A percentile compares a stretch with the other conserved stretches of the same genome.
Evolutionary conservation across 2,888 invertebrate genomes (phyloP).

Genomic region (Pandemis heparana): DNA sequence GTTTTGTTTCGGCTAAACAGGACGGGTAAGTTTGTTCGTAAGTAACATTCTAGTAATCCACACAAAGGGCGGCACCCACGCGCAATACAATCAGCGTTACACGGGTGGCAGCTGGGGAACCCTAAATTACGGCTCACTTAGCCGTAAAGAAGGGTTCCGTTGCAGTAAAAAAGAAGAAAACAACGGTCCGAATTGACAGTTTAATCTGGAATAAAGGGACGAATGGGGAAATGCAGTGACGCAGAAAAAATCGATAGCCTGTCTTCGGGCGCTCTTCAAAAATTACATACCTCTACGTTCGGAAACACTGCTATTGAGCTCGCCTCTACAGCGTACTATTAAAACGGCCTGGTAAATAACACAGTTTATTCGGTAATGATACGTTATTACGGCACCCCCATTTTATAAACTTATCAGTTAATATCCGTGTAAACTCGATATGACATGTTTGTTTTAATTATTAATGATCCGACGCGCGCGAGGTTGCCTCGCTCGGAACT

Average conservation of each 20-base stretch:
- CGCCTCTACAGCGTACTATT: neutral
- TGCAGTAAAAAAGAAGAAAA: slow-evolving; percentile 59
- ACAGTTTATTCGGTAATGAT: slow-evolving; percentile 15
- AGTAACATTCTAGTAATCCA: slow-evolving; percentile 41
- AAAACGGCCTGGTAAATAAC: slow-evolving; percentile 13
- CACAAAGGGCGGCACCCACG: slow-evolving; percentile 50
- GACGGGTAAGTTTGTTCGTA: slow-evolving; percentile 6
- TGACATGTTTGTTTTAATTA: slow-evolving; percentile 34
- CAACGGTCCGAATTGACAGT: slow-evolving; percentile 76
- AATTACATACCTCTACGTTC: neutral
- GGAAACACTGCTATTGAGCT: neutral
- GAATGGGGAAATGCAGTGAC: slow-evolving; percentile 52
- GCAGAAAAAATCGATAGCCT: slow-evolving; percentile 30
- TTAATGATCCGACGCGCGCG: slow-evolving; percentile 28
- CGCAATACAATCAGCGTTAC: slow-evolving; percentile 83
- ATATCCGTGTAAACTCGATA: slow-evolving; percentile 33
- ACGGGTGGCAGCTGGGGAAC: slow-evolving; percentile 78
- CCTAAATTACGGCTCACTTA: slow-evolving; percentile 79
- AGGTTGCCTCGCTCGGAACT: neutral
- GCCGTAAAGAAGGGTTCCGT: slow-evolving; percentile 71
- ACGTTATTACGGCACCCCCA: slow-evolving; percentile 23
- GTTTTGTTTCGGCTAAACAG: neutral
- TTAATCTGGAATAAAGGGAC: slow-evolving; percentile 73
- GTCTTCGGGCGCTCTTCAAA: slow-evolving; percentile 4
- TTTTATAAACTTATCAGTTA: slow-evolving; percentile 34